phyloP scores from a whole-genome alignment of 2,888 invertebrate genomes.

The Phanerotoma sp. region DNA sequence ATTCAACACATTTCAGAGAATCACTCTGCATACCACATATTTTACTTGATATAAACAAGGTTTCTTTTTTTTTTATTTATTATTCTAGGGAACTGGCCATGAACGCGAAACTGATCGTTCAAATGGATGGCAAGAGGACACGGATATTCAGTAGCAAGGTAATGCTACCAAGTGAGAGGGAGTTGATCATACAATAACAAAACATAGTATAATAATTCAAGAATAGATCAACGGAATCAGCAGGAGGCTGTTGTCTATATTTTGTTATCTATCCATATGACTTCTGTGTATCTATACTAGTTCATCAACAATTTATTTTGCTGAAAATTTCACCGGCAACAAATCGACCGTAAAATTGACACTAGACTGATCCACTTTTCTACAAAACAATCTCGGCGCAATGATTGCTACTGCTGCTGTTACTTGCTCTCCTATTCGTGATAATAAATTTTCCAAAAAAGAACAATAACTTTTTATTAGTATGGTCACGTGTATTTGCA shows the following conservation, averaged over 20 bases:
- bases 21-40: neutral
- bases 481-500: no score
- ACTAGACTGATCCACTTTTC: neutral
- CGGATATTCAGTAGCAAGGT: constrained; percentile 76
- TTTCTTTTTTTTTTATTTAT: no score
- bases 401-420: no score
- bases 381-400: neutral
- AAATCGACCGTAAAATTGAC: constrained; percentile 2
- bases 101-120: constrained; percentile 79
- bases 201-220: neutral
- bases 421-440: no score
- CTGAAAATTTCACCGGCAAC: neutral
- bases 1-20: no score
- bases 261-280: neutral
- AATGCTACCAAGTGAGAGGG: constrained; percentile 13
- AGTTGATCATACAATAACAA: neutral
- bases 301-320: neutral
- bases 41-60: constrained; percentile 10
- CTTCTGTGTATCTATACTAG: neutral
- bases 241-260: neutral
- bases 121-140: constrained; percentile 84
- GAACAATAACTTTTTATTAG: no score
- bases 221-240: constrained; percentile 4
- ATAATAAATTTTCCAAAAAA: neutral
- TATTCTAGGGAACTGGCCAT: constrained; percentile 79